Evolutionary conservation across 2,888 invertebrate genomes (phyloP).

Genomic region (Apotomis capreana): DNA sequence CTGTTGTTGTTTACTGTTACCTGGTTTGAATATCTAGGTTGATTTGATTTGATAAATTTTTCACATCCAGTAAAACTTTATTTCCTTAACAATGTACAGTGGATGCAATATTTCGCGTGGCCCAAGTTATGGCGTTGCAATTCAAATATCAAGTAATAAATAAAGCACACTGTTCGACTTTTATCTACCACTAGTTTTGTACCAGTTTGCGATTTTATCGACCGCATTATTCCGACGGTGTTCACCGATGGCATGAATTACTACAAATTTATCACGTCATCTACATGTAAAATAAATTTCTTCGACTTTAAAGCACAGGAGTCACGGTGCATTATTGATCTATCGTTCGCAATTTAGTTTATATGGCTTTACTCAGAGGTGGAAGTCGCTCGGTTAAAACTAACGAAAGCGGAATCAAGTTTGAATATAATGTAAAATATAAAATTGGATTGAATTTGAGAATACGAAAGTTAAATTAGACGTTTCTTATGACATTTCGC

Average conservation of each 20-base stretch:
- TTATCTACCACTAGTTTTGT: constrained; percentile 45
- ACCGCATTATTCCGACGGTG: constrained; percentile 28
- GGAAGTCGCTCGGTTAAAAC: not conserved
- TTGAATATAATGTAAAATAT: not conserved
- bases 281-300: not conserved
- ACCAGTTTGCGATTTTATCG: constrained; percentile 34
- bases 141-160: constrained; percentile 65
- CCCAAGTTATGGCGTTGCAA: constrained; percentile 66
- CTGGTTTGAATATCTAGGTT: no score
- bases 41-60: not conserved
- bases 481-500: no score
- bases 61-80: constrained; percentile 43
- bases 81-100: constrained; percentile 40
- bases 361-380: not conserved
- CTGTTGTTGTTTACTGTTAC: no score
- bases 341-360: not conserved
- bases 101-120: constrained; percentile 60
- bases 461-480: no score
- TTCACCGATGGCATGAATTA: constrained; percentile 23
- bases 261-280: constrained; percentile 24
- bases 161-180: constrained; percentile 52
- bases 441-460: no score
- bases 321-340: not conserved
- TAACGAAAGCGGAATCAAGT: not conserved
- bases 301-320: not conserved